phyloP scores from a whole-genome alignment of 2,888 invertebrate genomes.

The Epinotia brunnichana region DNA sequence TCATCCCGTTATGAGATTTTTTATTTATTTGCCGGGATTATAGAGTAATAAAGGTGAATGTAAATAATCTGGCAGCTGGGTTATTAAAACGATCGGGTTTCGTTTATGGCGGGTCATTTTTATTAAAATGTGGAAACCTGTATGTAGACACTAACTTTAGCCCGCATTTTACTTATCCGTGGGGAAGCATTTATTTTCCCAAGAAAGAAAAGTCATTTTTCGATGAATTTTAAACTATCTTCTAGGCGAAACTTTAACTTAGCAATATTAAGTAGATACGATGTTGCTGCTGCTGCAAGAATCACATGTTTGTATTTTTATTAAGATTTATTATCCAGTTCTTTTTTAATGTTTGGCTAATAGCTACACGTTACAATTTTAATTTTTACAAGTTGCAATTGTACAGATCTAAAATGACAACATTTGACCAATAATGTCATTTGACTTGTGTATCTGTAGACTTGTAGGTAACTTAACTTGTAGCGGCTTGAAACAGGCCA shows the following conservation, averaged over 20 bases:
- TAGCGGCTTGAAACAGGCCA: too few relatives aligned
- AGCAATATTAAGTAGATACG: too few relatives aligned
- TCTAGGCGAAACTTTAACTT: background rate
- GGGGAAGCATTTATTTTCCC: background rate
- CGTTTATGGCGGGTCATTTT: background rate
- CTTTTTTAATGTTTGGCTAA: too few relatives aligned
- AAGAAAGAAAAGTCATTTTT: background rate
- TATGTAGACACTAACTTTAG: background rate
- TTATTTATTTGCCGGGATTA: slow-evolving; percentile 67
- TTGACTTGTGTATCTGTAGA: too few relatives aligned
- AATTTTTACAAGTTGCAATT: too few relatives aligned
- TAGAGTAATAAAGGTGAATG: slow-evolving; percentile 66
- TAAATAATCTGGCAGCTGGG: slow-evolving; percentile 42
- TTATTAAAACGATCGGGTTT: slow-evolving; percentile 39
- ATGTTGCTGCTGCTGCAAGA: too few relatives aligned
- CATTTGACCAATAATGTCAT: too few relatives aligned
- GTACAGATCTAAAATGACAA: too few relatives aligned
- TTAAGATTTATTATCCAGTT: too few relatives aligned
- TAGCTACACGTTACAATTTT: too few relatives aligned
- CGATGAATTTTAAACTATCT: background rate
- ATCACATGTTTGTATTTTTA: too few relatives aligned
- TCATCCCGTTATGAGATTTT: slow-evolving; percentile 57
- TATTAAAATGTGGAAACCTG: background rate
- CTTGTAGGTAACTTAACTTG: too few relatives aligned
- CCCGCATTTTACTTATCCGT: background rate